Conservation (phyloP, 2,113 vertebrate species). For the Promerops cafer region DNA sequence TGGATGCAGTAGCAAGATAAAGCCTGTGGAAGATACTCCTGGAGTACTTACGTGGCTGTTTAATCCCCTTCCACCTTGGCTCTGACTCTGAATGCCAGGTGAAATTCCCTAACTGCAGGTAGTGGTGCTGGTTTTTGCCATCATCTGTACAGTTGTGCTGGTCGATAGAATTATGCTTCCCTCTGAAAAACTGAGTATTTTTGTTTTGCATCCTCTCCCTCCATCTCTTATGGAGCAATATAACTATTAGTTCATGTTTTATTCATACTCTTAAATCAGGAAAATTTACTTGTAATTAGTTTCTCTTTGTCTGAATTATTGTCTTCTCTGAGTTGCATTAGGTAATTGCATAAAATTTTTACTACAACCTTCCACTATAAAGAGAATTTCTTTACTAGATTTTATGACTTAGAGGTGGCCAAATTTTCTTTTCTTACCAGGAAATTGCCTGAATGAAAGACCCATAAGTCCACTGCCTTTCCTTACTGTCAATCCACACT, state of each 20-base stretch:
- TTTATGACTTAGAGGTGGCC: neutral
- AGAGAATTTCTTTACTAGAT: neutral
- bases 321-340: neutral
- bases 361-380: neutral
- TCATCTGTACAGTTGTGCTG: neutral
- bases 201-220: neutral
- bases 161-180: fast-evolving
- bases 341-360: neutral
- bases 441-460: neutral
- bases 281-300: neutral
- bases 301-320: neutral
- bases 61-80: neutral
- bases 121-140: neutral
- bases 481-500: neutral
- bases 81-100: neutral
- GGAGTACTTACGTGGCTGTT: neutral
- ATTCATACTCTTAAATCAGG: neutral
- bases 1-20: neutral
- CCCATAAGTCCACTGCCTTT: fast-evolving
- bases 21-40: neutral
- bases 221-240: neutral
- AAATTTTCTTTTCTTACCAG: neutral
- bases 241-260: neutral
- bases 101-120: neutral
- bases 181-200: neutral